Evolutionary conservation across 2,113 vertebrate species (phyloP).

Genomic region (pig (Sus scrofa)): DNA sequence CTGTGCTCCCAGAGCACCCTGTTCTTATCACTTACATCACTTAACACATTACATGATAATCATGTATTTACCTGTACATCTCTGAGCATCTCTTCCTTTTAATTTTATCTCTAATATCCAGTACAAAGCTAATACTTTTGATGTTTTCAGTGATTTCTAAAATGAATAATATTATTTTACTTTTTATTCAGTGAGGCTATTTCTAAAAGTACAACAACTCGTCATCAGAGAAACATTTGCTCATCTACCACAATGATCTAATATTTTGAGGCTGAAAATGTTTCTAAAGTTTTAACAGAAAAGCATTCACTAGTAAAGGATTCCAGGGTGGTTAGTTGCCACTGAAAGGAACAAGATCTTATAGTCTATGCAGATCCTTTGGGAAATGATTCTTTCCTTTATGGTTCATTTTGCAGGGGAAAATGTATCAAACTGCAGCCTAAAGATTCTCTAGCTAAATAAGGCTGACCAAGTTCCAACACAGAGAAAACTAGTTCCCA

Average conservation of each 20-base stretch:
- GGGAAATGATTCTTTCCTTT: neutral
- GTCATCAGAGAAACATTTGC: neutral
- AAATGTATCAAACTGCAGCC: neutral
- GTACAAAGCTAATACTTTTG: neutral
- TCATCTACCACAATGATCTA: neutral
- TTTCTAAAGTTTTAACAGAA: constrained; percentile 19
- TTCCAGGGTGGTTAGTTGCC: neutral
- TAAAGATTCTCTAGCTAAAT: neutral
- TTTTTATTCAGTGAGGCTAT: constrained; percentile 3
- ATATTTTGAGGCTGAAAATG: neutral
- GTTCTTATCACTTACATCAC: neutral
- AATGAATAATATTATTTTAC: neutral
- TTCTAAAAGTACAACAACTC: neutral
- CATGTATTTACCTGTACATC: neutral
- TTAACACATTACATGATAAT: neutral
- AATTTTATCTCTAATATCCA: neutral
- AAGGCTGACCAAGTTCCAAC: neutral
- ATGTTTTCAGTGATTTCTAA: neutral
- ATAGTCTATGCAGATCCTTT: neutral
- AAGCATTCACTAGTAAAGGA: neutral
- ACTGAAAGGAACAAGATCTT: constrained; percentile 9
- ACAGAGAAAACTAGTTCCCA: neutral
- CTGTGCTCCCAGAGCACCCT: neutral
- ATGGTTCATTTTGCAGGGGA: neutral
- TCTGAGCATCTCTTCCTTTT: neutral